Base-by-base conservation (phyloP, 2,888 invertebrate genomes). In the Drosophila mettleri region DNA sequence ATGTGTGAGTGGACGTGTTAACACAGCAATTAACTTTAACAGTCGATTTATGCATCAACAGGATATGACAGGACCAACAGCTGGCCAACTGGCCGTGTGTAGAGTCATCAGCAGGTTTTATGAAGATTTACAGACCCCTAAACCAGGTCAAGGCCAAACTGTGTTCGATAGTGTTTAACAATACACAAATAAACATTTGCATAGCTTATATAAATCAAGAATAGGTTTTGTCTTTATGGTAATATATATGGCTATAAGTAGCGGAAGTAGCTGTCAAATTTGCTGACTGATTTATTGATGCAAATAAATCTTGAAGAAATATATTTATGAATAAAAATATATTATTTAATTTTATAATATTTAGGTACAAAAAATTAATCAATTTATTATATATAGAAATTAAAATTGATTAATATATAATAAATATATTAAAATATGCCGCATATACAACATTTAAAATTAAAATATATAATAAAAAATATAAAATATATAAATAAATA, bases 1-100 rank as follows among this genome's bases (percentile, higher is more conserved):
- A 71, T 70, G 46, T 62, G 60, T 67, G 64, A 58, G 55, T 67
- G 69, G 68, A 83, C 83, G 83, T 84, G 83, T 86, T 84, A 84
- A 84, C 86, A 86, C 57, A 78, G 83, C 83, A 86, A 84, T 84
- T 84, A 84, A 84, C 83, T 84, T 83, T 78, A 80, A 76, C 76
- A 70, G 76, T 69, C 73, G 74, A 86, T 86, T 84, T 86, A 83
- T 85, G 80, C 81, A 66, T 45, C 69, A 51, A 69, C 81, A 82
- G 81, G 78, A 84, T 69, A 39, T 69, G 57, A 16, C 59, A 66
- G 59, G 46, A 60, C 33, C 18, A 60, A 51, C 64, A 74, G 66
- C 74, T 75, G 74, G 34, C 20, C 48, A 45, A 18, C 45, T 14
- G 36, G 29, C 18, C 3, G 29, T 53, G 51, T 24, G 20, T 46